Base-by-base conservation (phyloP, 2,888 invertebrate species). In the Heterodera filipjevi region DNA sequence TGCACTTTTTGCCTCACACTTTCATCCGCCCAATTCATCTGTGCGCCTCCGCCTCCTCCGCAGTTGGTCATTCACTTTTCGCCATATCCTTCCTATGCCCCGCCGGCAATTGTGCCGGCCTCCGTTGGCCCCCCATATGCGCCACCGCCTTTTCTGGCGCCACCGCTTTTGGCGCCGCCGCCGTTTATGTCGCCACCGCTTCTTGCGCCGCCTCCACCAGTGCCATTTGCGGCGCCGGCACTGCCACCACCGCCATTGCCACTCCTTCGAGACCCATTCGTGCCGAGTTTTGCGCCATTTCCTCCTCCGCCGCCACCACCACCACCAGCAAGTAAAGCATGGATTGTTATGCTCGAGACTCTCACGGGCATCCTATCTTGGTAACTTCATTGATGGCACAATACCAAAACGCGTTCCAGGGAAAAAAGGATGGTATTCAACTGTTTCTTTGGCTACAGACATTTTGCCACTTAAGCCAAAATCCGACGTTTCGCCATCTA, bases 31-130 rank as follows among this genome's bases (percentile, higher is more conserved):
- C 46, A 49, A 49, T 49, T 49, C 46, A 49, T 49, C 14, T 49
- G 46, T 16, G 14, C 12, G 8, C 6, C 59, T 19, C n/a, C 27
- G 22, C 59, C 59, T n/a, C n/a, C 59, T 10, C 59, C 19, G n/a
- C 59, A 59, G n/a, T 59, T 59, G 59, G 59, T 59, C 22, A 68
- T 77, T 53, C 77, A 77, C 49, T 77, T 77, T 49, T 68, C 59
- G 59, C n/a, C 35, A 32, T 68, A 33, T 22, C 33, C 68, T 6
- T 8, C 68, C 68, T 32, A 68, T 35, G 30, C 68, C 33, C 68
- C 68, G 3, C 33, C 68, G 16, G 10, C 33, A 5, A 3, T 68
- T 22, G 16, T 30, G 8, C 33, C 22, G 32, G 33, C 68, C 30
- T n/a, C n/a, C n/a, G n/a, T n/a, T n/a, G n/a, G n/a, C n/a, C 8